Evolutionary conservation across 2,113 vertebrate genomes (phyloP).

Genomic region (Vireo altiloquus): DNA sequence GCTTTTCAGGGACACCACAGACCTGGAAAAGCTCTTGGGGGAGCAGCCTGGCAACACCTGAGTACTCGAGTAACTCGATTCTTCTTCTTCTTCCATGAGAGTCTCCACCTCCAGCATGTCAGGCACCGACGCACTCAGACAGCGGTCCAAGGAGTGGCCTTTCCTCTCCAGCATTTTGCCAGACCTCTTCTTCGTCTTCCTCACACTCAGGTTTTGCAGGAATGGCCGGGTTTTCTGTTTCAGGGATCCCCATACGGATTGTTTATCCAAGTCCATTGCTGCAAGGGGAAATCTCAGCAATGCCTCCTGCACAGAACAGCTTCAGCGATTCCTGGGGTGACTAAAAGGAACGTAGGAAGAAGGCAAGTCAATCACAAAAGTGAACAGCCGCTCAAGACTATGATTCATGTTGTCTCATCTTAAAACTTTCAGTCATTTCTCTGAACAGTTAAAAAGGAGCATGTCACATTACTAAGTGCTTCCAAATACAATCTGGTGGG

Average conservation of each 20-base stretch:
- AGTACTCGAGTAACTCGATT: not conserved
- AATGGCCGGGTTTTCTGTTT: constrained; percentile 75
- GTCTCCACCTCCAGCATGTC: constrained; percentile 72
- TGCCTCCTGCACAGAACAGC: not conserved
- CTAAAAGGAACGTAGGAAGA: constrained; percentile 22
- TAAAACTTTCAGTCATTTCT: constrained; percentile 23
- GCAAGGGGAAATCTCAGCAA: not conserved
- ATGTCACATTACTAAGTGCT: not conserved
- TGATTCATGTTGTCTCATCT: constrained; percentile 38
- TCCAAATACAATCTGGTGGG: constrained; percentile 32
- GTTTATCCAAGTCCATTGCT: constrained; percentile 77
- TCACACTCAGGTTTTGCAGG: constrained; percentile 69
- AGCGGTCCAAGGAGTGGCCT: constrained; percentile 59
- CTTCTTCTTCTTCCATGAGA: constrained; percentile 27
- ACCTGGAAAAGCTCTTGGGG: constrained; percentile 56
- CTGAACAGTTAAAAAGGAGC: not conserved
- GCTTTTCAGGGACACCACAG: constrained; percentile 47
- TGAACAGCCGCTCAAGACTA: not conserved
- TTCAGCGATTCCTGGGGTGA: not conserved
- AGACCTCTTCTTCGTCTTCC: constrained; percentile 60
- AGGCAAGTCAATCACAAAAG: constrained; percentile 21
- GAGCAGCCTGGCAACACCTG: constrained; percentile 48
- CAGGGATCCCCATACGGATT: constrained; percentile 76
- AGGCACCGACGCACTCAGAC: constrained; percentile 75
- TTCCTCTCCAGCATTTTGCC: constrained; percentile 50